These are phyloP conservation scores for Steinernema feltiae DNA, from an alignment of 1,140 invertebrate genomes.

Conservation along the genomic window DNA sequence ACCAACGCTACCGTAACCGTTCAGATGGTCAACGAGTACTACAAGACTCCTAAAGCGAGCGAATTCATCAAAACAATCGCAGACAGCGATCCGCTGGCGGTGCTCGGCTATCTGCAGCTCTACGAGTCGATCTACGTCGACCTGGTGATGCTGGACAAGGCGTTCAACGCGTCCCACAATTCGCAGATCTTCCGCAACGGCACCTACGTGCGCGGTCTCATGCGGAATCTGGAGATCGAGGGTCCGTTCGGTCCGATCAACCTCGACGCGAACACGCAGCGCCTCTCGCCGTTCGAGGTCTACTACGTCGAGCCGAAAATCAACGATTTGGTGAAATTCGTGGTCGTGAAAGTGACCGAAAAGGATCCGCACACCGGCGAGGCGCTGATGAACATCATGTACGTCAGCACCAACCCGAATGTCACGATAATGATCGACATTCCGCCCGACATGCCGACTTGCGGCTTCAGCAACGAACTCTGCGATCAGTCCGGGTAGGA, in stretches of 20 bases:
- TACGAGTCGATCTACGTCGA: slow-evolving; percentile 22
- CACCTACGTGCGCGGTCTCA: background rate
- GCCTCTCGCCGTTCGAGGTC: background rate
- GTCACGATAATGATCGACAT: background rate
- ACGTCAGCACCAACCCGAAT: background rate
- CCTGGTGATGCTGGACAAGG: background rate
- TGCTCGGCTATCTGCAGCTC: slow-evolving; percentile 21
- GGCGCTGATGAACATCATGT: background rate
- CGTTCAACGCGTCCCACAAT: background rate
- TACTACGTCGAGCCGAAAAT: background rate
- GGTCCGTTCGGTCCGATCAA: background rate
- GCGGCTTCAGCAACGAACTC: slow-evolving; percentile 34
- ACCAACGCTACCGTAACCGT: background rate
- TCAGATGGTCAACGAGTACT: slow-evolving; percentile 4
- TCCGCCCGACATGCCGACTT: slow-evolving; percentile 21
- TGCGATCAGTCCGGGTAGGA: slow-evolving; percentile 35
- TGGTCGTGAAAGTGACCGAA: background rate
- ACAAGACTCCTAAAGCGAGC: background rate
- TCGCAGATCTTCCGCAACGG: background rate
- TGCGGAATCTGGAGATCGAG: background rate
- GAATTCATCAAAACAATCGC: background rate
- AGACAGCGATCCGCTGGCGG: background rate
- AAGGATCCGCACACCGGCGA: background rate
- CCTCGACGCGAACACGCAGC: background rate
- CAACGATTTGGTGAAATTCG: background rate